Conservation (phyloP, 2,888 invertebrate genomes). For the Polia nebulosa region DNA sequence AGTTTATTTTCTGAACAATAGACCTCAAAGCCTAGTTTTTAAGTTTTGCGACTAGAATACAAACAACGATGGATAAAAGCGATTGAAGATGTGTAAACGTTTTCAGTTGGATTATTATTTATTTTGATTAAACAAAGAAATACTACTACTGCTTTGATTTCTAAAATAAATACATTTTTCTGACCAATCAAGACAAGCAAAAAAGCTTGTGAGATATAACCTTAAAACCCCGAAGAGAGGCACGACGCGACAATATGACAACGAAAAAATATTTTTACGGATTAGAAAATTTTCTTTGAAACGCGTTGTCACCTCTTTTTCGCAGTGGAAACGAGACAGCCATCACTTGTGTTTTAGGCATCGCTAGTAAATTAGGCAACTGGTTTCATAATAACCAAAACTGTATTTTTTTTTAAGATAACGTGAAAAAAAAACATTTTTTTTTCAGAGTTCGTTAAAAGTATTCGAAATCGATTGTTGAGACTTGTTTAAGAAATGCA, state of each 20-base stretch:
- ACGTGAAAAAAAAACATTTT: background rate
- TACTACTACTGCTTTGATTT: background rate
- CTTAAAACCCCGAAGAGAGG: no score
- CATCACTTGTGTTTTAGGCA: no score
- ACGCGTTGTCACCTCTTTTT: no score
- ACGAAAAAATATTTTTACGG: background rate
- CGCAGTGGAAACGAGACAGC: no score
- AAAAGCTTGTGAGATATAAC: background rate
- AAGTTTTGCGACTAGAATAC: background rate
- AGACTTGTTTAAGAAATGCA: background rate
- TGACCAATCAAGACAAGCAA: background rate
- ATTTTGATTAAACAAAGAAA: background rate
- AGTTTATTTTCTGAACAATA: conserved; percentile 24
- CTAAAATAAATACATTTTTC: background rate
- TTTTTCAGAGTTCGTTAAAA: background rate
- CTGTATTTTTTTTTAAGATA: background rate
- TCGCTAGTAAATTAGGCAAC: no score
- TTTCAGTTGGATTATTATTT: conserved; percentile 3
- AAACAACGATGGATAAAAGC: conserved; percentile 11
- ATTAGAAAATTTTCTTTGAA: no score
- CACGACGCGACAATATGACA: background rate
- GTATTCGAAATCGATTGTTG: background rate
- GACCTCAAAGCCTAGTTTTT: background rate
- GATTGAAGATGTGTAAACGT: conserved; percentile 1
- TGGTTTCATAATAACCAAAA: background rate